Evolutionary conservation across 2,888 invertebrate species (phyloP), one percentile per base, ranked within the genome.

Genomic region (Lycophotia porphyrea): DNA sequence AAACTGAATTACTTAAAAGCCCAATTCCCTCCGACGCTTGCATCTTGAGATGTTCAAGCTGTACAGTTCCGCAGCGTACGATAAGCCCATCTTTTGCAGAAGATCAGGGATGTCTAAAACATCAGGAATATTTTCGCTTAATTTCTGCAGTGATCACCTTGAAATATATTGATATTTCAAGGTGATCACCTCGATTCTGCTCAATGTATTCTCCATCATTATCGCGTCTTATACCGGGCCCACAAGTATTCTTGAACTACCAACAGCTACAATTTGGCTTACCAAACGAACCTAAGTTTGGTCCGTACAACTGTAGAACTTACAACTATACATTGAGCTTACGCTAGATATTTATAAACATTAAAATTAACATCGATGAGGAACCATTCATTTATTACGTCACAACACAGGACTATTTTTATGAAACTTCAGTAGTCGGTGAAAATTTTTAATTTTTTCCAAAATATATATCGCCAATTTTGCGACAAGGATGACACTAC

Each of bases 301-400:
- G 86, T 87, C 83, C 83, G 65, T 69, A 67, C 70, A 75, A 80
- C 76, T 78, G 80, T 78, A 79, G 77, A 77, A 71, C 84, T 87
- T 87, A 87, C 42, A 60, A 31, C 77, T 85, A 87, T 68, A 87
- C 87, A 87, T 85, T 87, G 87, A 87, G 81, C 84, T 85, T 85
- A 87, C 61, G 36, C 87, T 85, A 86, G 5, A 63, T 78, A 81
- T 74, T 77, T 71, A 82, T 78, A 80, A 82, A 83, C 72, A 78
- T 80, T 83, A 69, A 66, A 75, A 69, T 73, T 69, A 74, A 80
- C 75, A 78, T 73, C 36, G 31, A 80, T 75, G 60, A n/a, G 1
- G 44, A 42, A 67, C 58, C 34, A 49, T 47, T 61, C 39, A 15
- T 66, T 52, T 36, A 67, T 58, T 66, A 71, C 72, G 79, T 73